Evolutionary conservation across 2,797 vertebrate genomes (phyloP).

Genomic region (Halcyon chelicuti): DNA sequence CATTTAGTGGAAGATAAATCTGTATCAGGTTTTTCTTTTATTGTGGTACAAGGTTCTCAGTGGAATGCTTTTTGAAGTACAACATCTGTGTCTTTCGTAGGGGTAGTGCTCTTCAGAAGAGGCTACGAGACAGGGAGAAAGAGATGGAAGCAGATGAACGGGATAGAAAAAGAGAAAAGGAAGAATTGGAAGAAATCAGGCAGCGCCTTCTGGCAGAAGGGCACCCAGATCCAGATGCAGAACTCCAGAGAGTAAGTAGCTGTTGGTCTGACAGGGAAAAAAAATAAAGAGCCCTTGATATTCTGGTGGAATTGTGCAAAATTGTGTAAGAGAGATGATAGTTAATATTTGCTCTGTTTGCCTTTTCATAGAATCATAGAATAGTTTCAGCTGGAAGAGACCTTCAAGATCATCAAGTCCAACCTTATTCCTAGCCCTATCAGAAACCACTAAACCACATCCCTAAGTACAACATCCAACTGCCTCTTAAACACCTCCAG

Average conservation of each 20-base stretch:
- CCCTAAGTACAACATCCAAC: no score
- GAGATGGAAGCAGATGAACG: constrained; percentile 98
- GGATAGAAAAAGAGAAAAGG: constrained; percentile 97
- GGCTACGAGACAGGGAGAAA: constrained; percentile 95
- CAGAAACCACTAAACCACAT: no score
- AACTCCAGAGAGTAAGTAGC: constrained; percentile 92
- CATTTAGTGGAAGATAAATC: neutral
- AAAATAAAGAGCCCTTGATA: neutral
- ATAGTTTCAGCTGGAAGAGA: no score
- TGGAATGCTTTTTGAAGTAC: neutral
- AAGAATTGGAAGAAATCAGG: constrained; percentile 97
- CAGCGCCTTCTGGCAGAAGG: constrained; percentile 97
- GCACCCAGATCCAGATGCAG: constrained; percentile 97
- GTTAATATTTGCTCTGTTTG: neutral
- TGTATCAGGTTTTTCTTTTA: neutral
- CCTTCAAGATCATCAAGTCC: no score
- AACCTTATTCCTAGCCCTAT: no score
- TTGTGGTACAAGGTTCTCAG: neutral
- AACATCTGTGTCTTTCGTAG: constrained; percentile 73
- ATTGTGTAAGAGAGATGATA: neutral
- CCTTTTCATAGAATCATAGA: neutral
- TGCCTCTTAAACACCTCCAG: no score
- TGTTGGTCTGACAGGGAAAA: neutral
- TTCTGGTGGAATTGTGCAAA: neutral
- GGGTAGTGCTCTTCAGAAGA: constrained; percentile 98